Evolutionary conservation across 1,140 invertebrate species (phyloP).

Genomic region (Solenopsis invicta): DNA sequence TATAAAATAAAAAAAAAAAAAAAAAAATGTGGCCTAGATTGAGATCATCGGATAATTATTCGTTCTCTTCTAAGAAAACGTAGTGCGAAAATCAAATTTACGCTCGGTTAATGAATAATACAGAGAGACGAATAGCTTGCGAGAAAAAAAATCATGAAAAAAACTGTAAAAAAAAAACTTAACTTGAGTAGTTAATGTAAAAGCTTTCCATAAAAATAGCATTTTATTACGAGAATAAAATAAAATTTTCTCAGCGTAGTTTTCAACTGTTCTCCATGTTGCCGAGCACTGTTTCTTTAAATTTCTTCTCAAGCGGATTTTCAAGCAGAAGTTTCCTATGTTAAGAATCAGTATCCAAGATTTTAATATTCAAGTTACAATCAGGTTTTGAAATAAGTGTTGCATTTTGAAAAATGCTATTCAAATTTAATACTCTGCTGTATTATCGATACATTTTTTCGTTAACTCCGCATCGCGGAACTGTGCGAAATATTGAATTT

Average conservation of each 20-base stretch:
- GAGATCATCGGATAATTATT: not conserved
- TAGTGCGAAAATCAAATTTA: constrained; percentile 13
- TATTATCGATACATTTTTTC: not conserved
- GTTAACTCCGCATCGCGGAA: not conserved
- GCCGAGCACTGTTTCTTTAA: not conserved
- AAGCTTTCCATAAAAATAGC: constrained; percentile 2
- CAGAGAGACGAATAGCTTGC: not conserved
- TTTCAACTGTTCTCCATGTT: not conserved
- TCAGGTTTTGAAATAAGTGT: not conserved
- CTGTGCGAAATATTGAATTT: not conserved
- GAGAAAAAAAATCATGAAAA: no score
- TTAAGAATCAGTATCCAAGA: not conserved
- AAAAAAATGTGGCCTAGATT: not conserved
- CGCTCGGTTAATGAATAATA: constrained; percentile 28
- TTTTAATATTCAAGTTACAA: not conserved
- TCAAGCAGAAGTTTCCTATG: not conserved
- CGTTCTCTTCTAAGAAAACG: not conserved
- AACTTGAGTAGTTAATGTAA: not conserved
- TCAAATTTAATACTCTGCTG: not conserved
- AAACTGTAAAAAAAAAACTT: not conserved
- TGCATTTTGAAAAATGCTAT: not conserved
- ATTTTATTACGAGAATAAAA: constrained; percentile 11
- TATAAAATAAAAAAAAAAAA: constrained; percentile 6
- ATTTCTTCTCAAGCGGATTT: not conserved
- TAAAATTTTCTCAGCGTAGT: not conserved